These are phyloP conservation scores for Ceyx margarethae DNA, from an alignment of 2,113 vertebrate genomes.

Conservation along the genomic window DNA sequence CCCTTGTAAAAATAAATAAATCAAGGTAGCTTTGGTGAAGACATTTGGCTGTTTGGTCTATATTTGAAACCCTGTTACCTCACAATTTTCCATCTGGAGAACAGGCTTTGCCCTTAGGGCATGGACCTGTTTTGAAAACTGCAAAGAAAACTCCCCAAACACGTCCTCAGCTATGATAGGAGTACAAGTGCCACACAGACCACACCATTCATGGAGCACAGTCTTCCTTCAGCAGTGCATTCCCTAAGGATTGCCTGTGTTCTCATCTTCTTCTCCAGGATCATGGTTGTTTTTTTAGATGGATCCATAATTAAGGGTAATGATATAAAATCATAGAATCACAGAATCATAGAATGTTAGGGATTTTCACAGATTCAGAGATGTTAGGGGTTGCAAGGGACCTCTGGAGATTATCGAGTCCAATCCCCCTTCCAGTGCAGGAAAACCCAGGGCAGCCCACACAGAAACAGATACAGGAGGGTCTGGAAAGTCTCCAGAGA, in stretches of 20 bases:
- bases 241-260: neutral
- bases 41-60: conserved; percentile 42
- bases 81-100: conserved; percentile 24
- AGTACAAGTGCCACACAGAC: neutral
- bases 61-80: neutral
- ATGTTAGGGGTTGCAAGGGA: too few species aligned
- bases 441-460: too few species aligned
- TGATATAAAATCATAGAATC: neutral
- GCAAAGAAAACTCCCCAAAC: neutral
- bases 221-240: neutral
- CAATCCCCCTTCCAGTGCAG: too few species aligned
- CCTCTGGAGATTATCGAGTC: too few species aligned
- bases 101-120: neutral
- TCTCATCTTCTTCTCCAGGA: neutral
- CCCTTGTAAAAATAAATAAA: conserved; percentile 63
- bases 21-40: conserved; percentile 33
- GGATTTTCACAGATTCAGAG: too few species aligned
- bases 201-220: accelerated
- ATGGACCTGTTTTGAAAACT: neutral
- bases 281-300: neutral
- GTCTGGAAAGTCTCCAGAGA: too few species aligned
- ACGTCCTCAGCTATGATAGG: neutral
- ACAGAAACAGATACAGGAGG: too few species aligned
- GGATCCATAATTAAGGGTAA: neutral
- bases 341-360: too few species aligned